Conservation (phyloP, 2,888 invertebrate species). For the Alsophila aescularia region DNA sequence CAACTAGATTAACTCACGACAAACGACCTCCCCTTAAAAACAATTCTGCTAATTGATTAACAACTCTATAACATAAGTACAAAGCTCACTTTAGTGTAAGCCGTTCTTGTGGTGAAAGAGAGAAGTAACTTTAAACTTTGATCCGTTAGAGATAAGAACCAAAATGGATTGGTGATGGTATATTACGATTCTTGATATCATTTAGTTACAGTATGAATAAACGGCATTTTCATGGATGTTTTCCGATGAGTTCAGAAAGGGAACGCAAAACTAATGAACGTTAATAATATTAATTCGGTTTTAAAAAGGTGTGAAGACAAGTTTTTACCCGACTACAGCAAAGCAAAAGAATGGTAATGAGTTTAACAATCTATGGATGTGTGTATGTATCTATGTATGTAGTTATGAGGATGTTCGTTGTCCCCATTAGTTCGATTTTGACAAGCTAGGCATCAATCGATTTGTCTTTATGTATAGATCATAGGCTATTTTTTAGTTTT, state of each 20-base stretch:
- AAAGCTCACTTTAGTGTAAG: conserved; percentile 44
- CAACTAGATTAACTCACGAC: conserved; percentile 80
- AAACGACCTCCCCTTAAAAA: conserved; percentile 66
- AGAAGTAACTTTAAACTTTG: conserved; percentile 36
- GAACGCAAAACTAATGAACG: no score
- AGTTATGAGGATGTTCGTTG: no score
- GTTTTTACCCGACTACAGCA: no score
- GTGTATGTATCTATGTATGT: no score
- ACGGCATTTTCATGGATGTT: conserved; percentile 3
- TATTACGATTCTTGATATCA: conserved; percentile 69
- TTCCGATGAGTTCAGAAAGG: not conserved
- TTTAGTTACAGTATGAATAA: conserved; percentile 48
- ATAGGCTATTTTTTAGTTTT: no score
- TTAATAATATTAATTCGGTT: no score
- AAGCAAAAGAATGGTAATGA: no score
- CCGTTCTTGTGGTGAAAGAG: not conserved
- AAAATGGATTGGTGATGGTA: conserved; percentile 54
- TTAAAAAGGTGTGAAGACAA: no score
- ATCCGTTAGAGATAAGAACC: conserved; percentile 46
- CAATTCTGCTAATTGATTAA: conserved; percentile 41
- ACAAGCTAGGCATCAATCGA: no score
- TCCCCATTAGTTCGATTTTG: no score
- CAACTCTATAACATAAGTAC: conserved; percentile 44
- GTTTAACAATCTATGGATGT: no score
- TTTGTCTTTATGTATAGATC: no score